phyloP scores from a whole-genome alignment of 2,113 vertebrate species.

The Ammodytes dubius region DNA sequence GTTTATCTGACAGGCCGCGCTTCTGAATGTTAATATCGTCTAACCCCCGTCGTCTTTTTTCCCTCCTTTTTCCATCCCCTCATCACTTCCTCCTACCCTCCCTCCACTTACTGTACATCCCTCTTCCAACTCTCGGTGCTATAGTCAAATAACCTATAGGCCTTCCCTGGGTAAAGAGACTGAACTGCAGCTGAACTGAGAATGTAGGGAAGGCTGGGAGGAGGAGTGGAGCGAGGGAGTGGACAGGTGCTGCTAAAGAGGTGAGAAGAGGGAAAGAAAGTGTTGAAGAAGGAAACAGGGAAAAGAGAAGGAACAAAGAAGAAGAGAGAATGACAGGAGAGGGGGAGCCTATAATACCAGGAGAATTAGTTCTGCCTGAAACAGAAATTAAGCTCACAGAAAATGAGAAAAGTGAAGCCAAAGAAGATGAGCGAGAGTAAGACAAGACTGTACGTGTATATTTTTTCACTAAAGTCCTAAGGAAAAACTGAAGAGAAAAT shows the following conservation, averaged over 20 bases:
- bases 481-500: conserved; percentile 23
- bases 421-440: background rate
- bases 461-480: conserved; percentile 24
- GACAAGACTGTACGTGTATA: background rate
- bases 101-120: background rate
- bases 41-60: conserved; percentile 66
- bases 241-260: conserved; percentile 51
- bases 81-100: conserved; percentile 14
- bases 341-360: background rate
- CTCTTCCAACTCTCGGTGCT: background rate
- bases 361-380: background rate
- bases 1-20: conserved; percentile 63
- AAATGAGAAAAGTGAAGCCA: background rate
- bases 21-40: conserved; percentile 67
- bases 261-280: conserved; percentile 38
- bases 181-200: conserved; percentile 64
- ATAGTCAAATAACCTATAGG: conserved; percentile 14
- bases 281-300: background rate
- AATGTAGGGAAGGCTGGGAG: conserved; percentile 41
- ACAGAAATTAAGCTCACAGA: conserved; percentile 13
- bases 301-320: background rate
- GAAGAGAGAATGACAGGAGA: background rate
- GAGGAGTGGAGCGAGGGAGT: conserved; percentile 41
- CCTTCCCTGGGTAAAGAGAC: conserved; percentile 23
- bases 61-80: conserved; percentile 35